Conservation (phyloP, 2,113 vertebrate species). For the Halcyon malimbica region DNA sequence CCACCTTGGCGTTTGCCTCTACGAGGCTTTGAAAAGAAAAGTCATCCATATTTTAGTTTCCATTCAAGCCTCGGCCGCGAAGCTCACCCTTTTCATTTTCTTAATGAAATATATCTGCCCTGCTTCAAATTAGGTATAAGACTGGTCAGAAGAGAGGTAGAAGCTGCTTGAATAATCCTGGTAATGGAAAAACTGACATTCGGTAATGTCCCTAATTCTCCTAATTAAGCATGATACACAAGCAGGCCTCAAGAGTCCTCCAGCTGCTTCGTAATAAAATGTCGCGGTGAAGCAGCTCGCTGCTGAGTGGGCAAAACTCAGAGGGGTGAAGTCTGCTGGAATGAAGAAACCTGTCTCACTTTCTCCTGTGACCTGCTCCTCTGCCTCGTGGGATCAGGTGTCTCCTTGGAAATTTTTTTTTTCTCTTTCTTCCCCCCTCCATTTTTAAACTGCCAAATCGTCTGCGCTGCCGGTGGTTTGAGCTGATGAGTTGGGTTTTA, state of each 20-base stretch:
- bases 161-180: conserved; percentile 47
- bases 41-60: conserved; percentile 30
- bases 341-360: neutral
- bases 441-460: fast-evolving
- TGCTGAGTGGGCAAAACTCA: conserved; percentile 18
- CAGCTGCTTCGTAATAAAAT: neutral
- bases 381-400: neutral
- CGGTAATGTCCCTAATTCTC: conserved; percentile 47
- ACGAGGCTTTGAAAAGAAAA: neutral
- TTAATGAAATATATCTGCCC: conserved; percentile 27
- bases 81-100: conserved; percentile 19
- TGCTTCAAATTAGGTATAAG: conserved; percentile 36
- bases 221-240: conserved; percentile 46
- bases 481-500: too few relatives aligned
- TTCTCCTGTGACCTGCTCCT: neutral
- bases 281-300: neutral
- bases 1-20: neutral
- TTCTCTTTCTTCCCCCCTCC: fast-evolving
- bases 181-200: conserved; percentile 49
- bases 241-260: neutral
- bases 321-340: neutral
- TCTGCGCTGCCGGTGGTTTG: fast-evolving
- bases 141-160: conserved; percentile 15
- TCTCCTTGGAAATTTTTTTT: neutral
- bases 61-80: neutral